phyloP scores from a whole-genome alignment of 2,113 vertebrate genomes.

The Corythornis vintsioides region DNA sequence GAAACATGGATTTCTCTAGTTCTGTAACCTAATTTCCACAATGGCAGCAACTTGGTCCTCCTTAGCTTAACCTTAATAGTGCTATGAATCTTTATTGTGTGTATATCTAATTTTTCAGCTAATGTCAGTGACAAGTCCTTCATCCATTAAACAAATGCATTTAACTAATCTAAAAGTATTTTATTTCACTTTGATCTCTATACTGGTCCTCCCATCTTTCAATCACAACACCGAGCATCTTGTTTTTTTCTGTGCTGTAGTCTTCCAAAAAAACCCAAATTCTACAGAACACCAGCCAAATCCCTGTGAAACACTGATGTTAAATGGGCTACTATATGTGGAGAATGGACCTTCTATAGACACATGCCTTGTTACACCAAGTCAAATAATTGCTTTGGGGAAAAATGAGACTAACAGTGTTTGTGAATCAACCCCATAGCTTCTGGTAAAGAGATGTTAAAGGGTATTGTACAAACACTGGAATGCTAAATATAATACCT shows the following conservation, averaged over 20 bases:
- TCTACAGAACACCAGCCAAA: neutral
- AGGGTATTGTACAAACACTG: neutral
- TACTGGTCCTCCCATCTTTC: neutral
- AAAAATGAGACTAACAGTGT: neutral
- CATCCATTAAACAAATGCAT: neutral
- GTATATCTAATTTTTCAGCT: neutral
- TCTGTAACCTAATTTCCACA: neutral
- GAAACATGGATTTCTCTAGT: neutral
- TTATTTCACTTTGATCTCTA: neutral
- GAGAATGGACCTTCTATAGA: neutral
- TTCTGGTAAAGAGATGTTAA: neutral
- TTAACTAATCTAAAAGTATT: neutral
- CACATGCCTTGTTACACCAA: neutral
- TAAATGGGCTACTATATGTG: neutral
- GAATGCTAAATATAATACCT: neutral
- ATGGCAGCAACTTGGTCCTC: neutral
- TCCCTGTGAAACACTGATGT: neutral
- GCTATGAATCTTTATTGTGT: neutral
- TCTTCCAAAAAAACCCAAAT: neutral
- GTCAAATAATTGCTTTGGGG: neutral
- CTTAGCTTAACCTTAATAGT: neutral
- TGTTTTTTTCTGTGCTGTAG: neutral
- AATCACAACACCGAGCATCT: neutral
- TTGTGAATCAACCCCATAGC: neutral
- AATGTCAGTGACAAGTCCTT: neutral